A percentile compares a stretch with the other conserved stretches of the same genome.
These are phyloP conservation scores for Podarcis cretensis DNA, from an alignment of 2,113 vertebrate genomes.

Conservation along the genomic window DNA sequence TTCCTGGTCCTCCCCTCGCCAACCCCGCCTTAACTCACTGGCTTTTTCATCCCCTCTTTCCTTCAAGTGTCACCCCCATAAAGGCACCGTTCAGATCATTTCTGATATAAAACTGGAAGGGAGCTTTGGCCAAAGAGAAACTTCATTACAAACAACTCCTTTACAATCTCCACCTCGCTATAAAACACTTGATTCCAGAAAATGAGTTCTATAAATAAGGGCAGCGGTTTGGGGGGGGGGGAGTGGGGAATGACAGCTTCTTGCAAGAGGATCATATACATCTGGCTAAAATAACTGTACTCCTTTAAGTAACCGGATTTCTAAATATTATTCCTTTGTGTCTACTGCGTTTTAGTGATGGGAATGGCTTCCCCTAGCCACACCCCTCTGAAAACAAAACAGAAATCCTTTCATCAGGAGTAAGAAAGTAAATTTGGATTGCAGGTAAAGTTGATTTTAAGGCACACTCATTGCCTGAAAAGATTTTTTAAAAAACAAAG, in stretches of 20 bases:
- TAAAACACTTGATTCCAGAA: slow-evolving; percentile 74
- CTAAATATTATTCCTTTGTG: slow-evolving; percentile 8
- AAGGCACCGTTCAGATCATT: slow-evolving; percentile 70
- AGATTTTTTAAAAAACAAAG: not conserved
- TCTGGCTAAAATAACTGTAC: slow-evolving; percentile 2
- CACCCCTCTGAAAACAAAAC: not conserved
- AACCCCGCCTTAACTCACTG: not conserved
- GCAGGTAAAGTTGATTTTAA: not conserved
- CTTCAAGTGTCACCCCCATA: slow-evolving; percentile 73
- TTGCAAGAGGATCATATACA: slow-evolving; percentile 20
- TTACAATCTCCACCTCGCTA: slow-evolving; percentile 71
- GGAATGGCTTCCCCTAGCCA: not conserved
- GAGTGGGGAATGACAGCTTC: slow-evolving; percentile 44
- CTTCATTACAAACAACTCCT: slow-evolving; percentile 78
- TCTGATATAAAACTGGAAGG: slow-evolving; percentile 68
- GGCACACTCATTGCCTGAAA: not conserved
- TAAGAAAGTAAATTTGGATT: not conserved
- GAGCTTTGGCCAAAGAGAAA: slow-evolving; percentile 59
- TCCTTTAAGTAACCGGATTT: slow-evolving; percentile 13
- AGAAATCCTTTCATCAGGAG: not conserved
- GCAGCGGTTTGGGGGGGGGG: not conserved
- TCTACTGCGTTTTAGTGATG: not conserved
- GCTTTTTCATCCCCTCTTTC: slow-evolving; percentile 66
- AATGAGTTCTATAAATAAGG: slow-evolving; percentile 74
- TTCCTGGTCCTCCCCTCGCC: slow-evolving; percentile 59